phyloP scores from a whole-genome alignment of 1,140 invertebrate genomes.

The Leptopilina clavipes region DNA sequence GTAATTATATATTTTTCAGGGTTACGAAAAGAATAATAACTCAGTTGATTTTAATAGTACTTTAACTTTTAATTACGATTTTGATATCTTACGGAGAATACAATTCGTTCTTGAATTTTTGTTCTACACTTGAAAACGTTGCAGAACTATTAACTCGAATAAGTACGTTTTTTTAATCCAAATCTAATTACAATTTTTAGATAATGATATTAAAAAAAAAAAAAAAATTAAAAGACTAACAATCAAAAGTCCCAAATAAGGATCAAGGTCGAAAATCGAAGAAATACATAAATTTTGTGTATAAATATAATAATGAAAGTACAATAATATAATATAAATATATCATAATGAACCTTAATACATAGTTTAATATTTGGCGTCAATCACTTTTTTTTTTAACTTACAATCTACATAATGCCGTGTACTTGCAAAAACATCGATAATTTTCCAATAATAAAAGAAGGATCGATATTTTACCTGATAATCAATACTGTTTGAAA shows the following conservation, averaged over 20 bases:
- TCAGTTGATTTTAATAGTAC: background rate
- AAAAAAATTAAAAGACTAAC: slow-evolving; percentile 37
- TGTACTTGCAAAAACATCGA: slow-evolving; percentile 10
- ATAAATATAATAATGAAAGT: slow-evolving; percentile 23
- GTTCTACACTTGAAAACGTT: slow-evolving; percentile 24
- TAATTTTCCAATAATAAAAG: background rate
- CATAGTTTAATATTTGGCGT: slow-evolving; percentile 65
- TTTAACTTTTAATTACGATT: slow-evolving; percentile 33
- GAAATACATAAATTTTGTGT: slow-evolving; percentile 25
- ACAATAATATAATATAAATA: slow-evolving; percentile 48
- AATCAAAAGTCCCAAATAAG: slow-evolving; percentile 41
- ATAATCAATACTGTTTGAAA: slow-evolving; percentile 33
- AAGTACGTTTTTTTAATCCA: slow-evolving; percentile 12
- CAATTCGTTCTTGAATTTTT: slow-evolving; percentile 18
- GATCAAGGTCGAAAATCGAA: background rate
- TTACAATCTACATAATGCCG: slow-evolving; percentile 50
- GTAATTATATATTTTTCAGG: too few species aligned
- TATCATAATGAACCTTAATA: slow-evolving; percentile 47
- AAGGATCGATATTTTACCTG: slow-evolving; percentile 22
- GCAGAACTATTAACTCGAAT: slow-evolving; percentile 24
- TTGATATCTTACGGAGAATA: slow-evolving; percentile 18
- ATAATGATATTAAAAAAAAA: slow-evolving; percentile 10
- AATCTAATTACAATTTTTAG: slow-evolving; percentile 9
- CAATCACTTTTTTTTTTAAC: slow-evolving; percentile 61
- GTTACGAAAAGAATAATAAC: too few species aligned